Conservation (phyloP, 2,113 vertebrate genomes). For the Zingel zingel region DNA sequence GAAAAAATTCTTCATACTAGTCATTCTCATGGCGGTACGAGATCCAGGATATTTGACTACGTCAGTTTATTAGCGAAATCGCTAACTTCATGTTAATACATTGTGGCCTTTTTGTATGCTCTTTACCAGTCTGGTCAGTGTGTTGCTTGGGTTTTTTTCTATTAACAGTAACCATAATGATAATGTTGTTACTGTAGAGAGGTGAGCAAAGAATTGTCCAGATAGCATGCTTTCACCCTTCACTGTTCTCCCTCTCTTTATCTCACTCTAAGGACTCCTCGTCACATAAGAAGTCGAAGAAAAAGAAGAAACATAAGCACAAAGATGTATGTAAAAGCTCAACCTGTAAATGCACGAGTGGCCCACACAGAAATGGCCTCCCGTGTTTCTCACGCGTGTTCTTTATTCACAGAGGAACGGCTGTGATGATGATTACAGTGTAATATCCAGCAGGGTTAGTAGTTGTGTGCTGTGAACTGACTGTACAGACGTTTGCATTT, state of each 20-base stretch:
- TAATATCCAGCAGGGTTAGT: constrained; percentile 92
- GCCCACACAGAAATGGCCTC: neutral
- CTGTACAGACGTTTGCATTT: neutral
- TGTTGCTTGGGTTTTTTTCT: neutral
- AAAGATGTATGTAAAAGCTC: constrained; percentile 79
- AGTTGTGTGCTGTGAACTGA: constrained; percentile 59
- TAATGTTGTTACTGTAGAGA: neutral
- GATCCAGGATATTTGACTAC: neutral
- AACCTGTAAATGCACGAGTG: neutral
- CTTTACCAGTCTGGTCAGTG: neutral
- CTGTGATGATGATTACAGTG: constrained; percentile 85
- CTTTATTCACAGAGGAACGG: constrained; percentile 87
- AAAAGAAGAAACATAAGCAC: constrained; percentile 84
- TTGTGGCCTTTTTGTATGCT: neutral
- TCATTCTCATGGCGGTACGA: neutral
- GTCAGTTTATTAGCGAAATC: neutral
- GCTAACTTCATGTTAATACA: neutral
- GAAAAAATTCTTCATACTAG: constrained; percentile 6
- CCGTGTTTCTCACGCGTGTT: constrained; percentile 36
- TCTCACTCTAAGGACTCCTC: constrained; percentile 73
- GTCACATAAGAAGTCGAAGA: constrained; percentile 82
- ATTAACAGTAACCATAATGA: neutral
- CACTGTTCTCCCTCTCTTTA: constrained; percentile 2
- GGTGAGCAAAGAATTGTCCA: neutral
- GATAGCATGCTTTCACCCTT: neutral